A percentile compares a stretch with the other conserved stretches of the same genome.
These are phyloP conservation scores for Drosophila carrolli DNA, from an alignment of 1,140 invertebrate species.

Conservation along the genomic window DNA sequence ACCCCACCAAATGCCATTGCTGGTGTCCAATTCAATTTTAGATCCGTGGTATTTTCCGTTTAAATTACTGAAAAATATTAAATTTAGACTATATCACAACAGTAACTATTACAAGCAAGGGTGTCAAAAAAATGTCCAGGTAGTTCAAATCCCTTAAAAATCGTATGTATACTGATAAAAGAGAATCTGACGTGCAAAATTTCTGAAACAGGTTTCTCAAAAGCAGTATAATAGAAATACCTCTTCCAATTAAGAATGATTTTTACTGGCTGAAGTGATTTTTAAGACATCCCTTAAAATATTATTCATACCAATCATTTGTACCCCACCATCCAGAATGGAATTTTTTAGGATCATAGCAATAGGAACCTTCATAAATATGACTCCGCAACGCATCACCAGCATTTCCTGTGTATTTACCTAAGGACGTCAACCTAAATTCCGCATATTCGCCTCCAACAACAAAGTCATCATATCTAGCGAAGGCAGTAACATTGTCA, in stretches of 20 bases:
- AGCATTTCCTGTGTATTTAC: constrained; percentile 13
- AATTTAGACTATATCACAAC: not conserved
- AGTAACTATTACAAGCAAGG: too few species aligned
- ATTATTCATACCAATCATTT: not conserved
- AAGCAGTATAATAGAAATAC: too few species aligned
- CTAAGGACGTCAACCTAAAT: not conserved
- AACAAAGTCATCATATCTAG: constrained; percentile 14
- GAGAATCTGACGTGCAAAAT: too few species aligned
- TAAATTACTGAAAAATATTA: constrained; percentile 1
- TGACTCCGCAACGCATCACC: not conserved
- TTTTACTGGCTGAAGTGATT: too few species aligned
- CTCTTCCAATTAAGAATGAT: too few species aligned
- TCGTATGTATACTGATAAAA: not conserved
- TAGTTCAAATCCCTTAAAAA: too few species aligned
- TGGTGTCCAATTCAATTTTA: not conserved
- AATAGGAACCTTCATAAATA: too few species aligned
- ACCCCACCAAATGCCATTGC: constrained; percentile 6
- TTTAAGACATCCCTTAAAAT: not conserved
- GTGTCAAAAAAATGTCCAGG: too few species aligned
- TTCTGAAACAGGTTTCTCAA: too few species aligned
- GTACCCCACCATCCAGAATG: not conserved
- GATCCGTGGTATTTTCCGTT: constrained; percentile 5
- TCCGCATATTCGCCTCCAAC: not conserved
- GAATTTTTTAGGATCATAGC: not conserved
- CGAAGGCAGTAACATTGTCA: not conserved